Evolutionary conservation across 2,797 vertebrate genomes (phyloP), one percentile per base, ranked within the genome.

Genomic region (Emydoidea blandingii): DNA sequence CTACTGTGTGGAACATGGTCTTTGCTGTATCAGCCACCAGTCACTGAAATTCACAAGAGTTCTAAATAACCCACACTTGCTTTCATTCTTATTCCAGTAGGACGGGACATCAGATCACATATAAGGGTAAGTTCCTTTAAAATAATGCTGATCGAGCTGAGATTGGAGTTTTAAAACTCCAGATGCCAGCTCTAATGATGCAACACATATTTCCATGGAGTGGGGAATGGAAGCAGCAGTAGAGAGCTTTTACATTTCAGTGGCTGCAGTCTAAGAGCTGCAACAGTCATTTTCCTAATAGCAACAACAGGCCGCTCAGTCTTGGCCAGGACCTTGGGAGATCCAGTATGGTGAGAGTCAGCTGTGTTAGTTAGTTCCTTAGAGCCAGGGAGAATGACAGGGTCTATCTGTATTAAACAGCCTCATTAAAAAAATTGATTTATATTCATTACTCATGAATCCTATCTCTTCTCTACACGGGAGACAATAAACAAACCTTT

Each of bases 151-250:
- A 87, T 41, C 72, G 82, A 95, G 84, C 93, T 88, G 87, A 92
- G 96, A 80, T 76, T 91, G 79, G 50, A 50, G 50, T 12, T 57
- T 57, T 41, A 52, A 83, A 62, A 15, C 27, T 52, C 54, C 44
- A 59, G 50, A 62, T 59, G 21, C 27, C 37, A 34, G 37, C 65
- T 72, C n/a, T 37, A 18, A 72, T 12, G n/a, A 72, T 37, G 18
- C n/a, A 37, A 94, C 83, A 91, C 89, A 94, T 88, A 93, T 97
- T 95, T 97, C 96, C 97, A 97, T 96, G 95, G 96, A 94, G 92
- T 95, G 94, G 90, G 81, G 87, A 95, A 94, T 94, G 95, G 34
- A 96, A 93, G 95, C 91, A 86, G 85, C 3, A 1, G 53, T 90
- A 94, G 81, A 96, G 85, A 94, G 94, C 94, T 95, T 96, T 96